Conservation (phyloP, 2,888 invertebrate genomes). For the Phytoseiulus persimilis region DNA sequence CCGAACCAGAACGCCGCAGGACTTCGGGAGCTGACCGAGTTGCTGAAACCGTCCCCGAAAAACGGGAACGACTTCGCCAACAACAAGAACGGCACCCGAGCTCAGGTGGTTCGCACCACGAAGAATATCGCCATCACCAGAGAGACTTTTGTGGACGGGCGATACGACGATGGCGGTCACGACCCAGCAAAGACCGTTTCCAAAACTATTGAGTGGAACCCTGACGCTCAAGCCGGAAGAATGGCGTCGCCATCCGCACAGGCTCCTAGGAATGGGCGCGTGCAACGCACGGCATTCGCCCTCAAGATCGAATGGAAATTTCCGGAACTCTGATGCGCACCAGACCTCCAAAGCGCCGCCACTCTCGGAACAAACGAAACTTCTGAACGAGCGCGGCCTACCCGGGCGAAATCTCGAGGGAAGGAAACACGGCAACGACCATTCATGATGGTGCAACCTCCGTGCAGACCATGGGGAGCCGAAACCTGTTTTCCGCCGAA, state of each 20-base stretch:
- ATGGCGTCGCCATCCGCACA: neutral
- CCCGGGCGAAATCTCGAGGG: no score
- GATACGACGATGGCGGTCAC: neutral
- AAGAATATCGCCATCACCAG: conserved; percentile 17
- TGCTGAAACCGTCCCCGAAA: neutral
- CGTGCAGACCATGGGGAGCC: no score
- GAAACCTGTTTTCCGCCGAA: no score
- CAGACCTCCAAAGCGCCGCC: no score
- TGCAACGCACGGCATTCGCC: no score
- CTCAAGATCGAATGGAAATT: no score
- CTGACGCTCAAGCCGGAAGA: neutral
- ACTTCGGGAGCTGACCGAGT: conserved; percentile 6
- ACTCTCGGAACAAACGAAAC: no score
- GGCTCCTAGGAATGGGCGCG: neutral
- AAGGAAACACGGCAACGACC: no score
- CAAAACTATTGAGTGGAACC: neutral
- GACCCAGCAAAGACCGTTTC: neutral
- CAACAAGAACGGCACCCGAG: neutral
- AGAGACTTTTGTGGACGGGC: neutral
- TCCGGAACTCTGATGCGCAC: no score
- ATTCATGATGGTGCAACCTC: no score
- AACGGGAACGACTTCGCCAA: neutral
- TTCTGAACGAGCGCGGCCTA: no score
- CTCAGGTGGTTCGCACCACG: conserved; percentile 13
- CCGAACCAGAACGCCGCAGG: conserved; percentile 12